Percentiles rank a stretch among this genome's conserved stretches.
Evolutionary conservation across 2,113 vertebrate species (phyloP).

Genomic region (Hemiprocne comata): DNA sequence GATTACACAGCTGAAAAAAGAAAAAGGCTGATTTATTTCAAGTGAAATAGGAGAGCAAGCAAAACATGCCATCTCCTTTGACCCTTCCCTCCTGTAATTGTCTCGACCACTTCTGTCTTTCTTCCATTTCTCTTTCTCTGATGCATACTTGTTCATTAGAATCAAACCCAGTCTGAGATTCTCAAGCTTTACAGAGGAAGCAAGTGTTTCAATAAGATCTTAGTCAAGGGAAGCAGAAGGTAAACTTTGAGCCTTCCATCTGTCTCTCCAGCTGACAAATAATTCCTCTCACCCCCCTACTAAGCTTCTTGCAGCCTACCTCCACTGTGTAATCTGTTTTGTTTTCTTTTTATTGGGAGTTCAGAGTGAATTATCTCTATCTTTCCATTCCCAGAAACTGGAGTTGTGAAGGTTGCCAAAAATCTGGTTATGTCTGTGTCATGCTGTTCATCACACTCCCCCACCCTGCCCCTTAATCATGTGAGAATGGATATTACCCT

Average conservation of each 20-base stretch:
- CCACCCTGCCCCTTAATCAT: too few relatives aligned
- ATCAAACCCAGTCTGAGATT: neutral
- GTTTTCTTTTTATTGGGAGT: neutral
- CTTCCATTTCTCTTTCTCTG: neutral
- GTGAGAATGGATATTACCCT: neutral
- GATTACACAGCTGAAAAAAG: neutral
- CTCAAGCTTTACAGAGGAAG: neutral
- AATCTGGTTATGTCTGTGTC: neutral
- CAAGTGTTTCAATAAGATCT: neutral
- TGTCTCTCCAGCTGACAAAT: neutral
- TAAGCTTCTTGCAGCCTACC: neutral
- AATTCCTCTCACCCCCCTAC: neutral
- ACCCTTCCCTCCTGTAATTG: neutral
- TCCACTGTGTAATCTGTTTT: neutral
- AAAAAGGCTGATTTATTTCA: neutral
- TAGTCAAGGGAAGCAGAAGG: neutral
- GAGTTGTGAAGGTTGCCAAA: neutral
- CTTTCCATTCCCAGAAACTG: neutral
- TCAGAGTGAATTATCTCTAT: neutral
- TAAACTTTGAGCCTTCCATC: neutral
- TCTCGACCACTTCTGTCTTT: neutral
- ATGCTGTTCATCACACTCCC: neutral
- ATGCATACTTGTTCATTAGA: neutral
- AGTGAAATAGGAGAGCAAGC: neutral
- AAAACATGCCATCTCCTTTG: neutral